These are phyloP conservation scores for Druceiella hillmani DNA, from an alignment of 2,888 invertebrate species.

Conservation along the genomic window DNA sequence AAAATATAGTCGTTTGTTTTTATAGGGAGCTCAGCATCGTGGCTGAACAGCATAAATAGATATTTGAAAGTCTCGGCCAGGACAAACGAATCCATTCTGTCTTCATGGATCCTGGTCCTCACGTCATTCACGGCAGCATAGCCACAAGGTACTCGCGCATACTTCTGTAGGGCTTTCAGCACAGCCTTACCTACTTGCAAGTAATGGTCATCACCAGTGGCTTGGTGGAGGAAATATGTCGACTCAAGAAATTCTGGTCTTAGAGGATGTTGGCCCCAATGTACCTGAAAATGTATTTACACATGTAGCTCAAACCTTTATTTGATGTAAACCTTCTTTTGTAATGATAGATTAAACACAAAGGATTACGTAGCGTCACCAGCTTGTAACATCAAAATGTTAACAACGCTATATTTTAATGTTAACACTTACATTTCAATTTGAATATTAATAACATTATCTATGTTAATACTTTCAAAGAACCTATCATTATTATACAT, in stretches of 20 bases:
- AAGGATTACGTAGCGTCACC: too few species aligned
- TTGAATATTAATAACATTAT: too few species aligned
- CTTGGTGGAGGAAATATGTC: constrained; percentile 93
- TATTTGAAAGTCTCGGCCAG: constrained; percentile 98
- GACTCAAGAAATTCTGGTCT: constrained; percentile 97
- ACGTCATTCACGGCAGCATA: constrained; percentile 98
- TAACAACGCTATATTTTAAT: too few species aligned
- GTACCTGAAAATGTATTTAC: constrained; percentile 56
- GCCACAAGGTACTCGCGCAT: constrained; percentile 92
- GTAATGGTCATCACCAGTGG: constrained; percentile 95
- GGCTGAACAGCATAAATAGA: constrained; percentile 87
- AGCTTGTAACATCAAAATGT: too few species aligned
- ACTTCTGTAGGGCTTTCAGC: constrained; percentile 80
- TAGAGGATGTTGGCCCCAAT: constrained; percentile 97
- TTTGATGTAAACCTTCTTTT: too few species aligned
- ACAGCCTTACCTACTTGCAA: constrained; percentile 85
- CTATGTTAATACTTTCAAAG: too few species aligned
- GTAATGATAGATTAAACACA: too few species aligned
- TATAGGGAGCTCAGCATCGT: constrained; percentile 75
- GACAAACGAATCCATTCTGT: constrained; percentile 98
- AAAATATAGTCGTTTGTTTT: constrained; percentile 84
- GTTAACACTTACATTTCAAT: too few species aligned
- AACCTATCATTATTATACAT: too few species aligned
- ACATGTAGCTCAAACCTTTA: too few species aligned
- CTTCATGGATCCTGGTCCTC: constrained; percentile 83